phyloP scores from a whole-genome alignment of 1,140 invertebrate species.

The Camponotus floridanus region DNA sequence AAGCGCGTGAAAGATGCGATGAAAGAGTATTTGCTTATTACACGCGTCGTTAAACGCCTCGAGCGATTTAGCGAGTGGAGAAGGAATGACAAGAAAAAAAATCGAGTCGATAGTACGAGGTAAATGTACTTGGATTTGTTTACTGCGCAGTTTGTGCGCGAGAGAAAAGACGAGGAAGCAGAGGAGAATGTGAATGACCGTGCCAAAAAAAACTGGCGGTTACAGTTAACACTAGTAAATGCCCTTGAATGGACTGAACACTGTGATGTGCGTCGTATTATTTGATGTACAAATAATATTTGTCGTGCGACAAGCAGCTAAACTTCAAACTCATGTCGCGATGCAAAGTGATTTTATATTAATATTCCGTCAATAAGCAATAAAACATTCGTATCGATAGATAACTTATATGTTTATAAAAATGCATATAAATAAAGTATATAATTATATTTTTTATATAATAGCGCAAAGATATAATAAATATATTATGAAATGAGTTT shows the following conservation, averaged over 20 bases:
- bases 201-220: slow-evolving; percentile 56
- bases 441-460: no score
- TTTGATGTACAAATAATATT: neutral
- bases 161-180: slow-evolving; percentile 25
- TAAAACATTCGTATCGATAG: no score
- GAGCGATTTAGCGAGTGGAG: neutral
- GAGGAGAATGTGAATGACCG: slow-evolving; percentile 62
- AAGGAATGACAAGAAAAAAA: neutral
- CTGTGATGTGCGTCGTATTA: neutral
- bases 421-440: no score
- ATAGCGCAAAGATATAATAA: no score
- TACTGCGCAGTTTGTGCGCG: slow-evolving; percentile 63
- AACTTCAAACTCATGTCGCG: neutral
- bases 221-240: slow-evolving; percentile 28
- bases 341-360: no score
- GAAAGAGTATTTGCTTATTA: slow-evolving; percentile 10
- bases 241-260: neutral
- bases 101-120: slow-evolving; percentile 39
- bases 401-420: no score
- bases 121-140: slow-evolving; percentile 70
- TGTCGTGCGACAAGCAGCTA: neutral
- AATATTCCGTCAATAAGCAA: no score
- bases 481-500: no score
- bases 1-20: neutral
- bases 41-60: slow-evolving; percentile 9